Evolutionary conservation across 2,113 vertebrate species (phyloP), one percentile per base, ranked within the genome.

Genomic region (Cyprinus carpio): DNA sequence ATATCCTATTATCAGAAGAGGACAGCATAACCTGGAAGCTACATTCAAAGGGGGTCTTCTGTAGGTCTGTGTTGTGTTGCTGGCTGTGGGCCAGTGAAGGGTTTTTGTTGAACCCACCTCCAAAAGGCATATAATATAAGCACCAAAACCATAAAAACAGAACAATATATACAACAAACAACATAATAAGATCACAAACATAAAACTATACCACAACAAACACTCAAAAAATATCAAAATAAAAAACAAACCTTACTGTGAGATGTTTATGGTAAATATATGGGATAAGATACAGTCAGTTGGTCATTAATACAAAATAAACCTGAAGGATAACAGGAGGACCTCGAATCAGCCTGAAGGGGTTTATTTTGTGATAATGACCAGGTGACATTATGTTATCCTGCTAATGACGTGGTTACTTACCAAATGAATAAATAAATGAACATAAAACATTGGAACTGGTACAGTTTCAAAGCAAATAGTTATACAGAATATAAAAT

Each of bases 51-150:
- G 4, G 2, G 31, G 6, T 37, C 16, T 11, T 40, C 54, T 60
- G 76, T n/a, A 27, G 58, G n/a, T 46, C 15, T 11, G 37, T 69
- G 18, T 34, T 69, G n/a, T 25, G 6, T 62, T 27, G 34, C 8
- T 58, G 54, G 27, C 29, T 43, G 58, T 27, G 58, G 13, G 58
- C 15, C 23, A 60, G 29, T 34, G 16, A 37, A 13, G n/a, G 23
- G 40, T 34, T 25, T 54, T 37, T 54, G 6, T 9, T 27, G 43
- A 64, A 31, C 91, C 82, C 92, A 99, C 98, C 98, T 99, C 98
- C 98, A 99, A 93, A 99, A 99, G 92, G 97, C 96, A n/a, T n/a
- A n/a, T n/a, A n/a, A n/a, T n/a, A n/a, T n/a, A n/a, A n/a, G n/a
- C n/a, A n/a, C n/a, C n/a, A n/a, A n/a, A n/a, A n/a, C n/a, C n/a